Evolutionary conservation across 1,140 invertebrate species (phyloP).

Genomic region (Euglossa dilemma): DNA sequence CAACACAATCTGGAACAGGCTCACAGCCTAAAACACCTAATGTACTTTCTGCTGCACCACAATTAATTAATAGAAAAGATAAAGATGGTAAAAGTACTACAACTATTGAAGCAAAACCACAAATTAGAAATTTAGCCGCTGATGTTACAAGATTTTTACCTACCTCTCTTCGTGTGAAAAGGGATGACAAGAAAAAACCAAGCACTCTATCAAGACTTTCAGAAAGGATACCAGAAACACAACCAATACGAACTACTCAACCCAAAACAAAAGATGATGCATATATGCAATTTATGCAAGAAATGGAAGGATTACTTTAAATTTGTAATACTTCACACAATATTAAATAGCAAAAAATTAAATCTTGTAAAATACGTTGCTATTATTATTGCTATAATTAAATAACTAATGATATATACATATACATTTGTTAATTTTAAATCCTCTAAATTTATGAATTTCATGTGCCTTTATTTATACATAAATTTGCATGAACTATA

Average conservation of each 20-base stretch:
- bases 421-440: constrained; percentile 21
- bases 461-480: constrained; percentile 9
- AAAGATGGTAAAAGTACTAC: constrained; percentile 87
- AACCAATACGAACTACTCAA: constrained; percentile 75
- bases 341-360: constrained; percentile 30
- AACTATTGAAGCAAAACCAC: constrained; percentile 96
- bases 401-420: constrained; percentile 11
- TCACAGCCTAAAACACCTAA: constrained; percentile 85
- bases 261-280: constrained; percentile 96
- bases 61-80: constrained; percentile 88
- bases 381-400: constrained; percentile 16
- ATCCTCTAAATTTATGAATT: neutral
- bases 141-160: constrained; percentile 98
- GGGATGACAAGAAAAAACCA: constrained; percentile 87
- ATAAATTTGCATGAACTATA: neutral
- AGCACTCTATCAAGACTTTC: constrained; percentile 74
- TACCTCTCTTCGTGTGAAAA: constrained; percentile 93
- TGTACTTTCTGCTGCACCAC: constrained; percentile 91
- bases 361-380: constrained; percentile 53
- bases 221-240: constrained; percentile 79
- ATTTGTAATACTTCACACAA: constrained; percentile 51
- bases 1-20: constrained; percentile 69
- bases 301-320: constrained; percentile 96
- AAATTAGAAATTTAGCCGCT: constrained; percentile 96
- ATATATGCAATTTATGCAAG: constrained; percentile 98